These are phyloP conservation scores for Lateolabrax maculatus DNA, from an alignment of 2,797 vertebrate species.

Conservation along the genomic window DNA sequence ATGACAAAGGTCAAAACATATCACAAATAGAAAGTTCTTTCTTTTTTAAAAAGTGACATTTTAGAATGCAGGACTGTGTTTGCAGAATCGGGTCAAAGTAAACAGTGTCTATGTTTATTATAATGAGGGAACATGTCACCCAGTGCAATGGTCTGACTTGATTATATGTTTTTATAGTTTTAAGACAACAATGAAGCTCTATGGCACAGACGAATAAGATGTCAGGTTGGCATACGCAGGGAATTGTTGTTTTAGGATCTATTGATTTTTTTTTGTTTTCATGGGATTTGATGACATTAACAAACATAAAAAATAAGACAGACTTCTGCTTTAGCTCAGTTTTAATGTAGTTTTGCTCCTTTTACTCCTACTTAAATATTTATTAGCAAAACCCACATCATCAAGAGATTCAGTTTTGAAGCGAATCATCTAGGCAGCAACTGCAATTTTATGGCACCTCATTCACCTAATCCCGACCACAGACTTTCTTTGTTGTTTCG, in stretches of 20 bases:
- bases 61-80: not conserved
- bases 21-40: not conserved
- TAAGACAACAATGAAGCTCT: too few species aligned
- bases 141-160: not conserved
- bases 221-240: not conserved
- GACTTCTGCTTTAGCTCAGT: not conserved
- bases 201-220: too few species aligned
- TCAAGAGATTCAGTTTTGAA: not conserved
- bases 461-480: conserved; percentile 30
- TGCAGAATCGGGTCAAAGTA: not conserved
- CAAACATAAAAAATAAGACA: not conserved
- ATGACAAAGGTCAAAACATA: too few species aligned
- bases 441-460: conserved; percentile 4
- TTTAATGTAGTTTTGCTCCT: not conserved
- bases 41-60: not conserved
- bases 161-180: too few species aligned
- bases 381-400: not conserved
- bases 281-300: not conserved
- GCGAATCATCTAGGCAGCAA: not conserved
- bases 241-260: not conserved
- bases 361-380: conserved; percentile 2
- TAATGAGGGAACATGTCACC: not conserved
- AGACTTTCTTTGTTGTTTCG: conserved; percentile 16
- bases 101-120: not conserved
- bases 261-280: not conserved